Percentiles rank a stretch among this genome's conserved stretches.
These are phyloP conservation scores for Exephanes ischioxanthus DNA, from an alignment of 2,888 invertebrate species.

Conservation along the genomic window DNA sequence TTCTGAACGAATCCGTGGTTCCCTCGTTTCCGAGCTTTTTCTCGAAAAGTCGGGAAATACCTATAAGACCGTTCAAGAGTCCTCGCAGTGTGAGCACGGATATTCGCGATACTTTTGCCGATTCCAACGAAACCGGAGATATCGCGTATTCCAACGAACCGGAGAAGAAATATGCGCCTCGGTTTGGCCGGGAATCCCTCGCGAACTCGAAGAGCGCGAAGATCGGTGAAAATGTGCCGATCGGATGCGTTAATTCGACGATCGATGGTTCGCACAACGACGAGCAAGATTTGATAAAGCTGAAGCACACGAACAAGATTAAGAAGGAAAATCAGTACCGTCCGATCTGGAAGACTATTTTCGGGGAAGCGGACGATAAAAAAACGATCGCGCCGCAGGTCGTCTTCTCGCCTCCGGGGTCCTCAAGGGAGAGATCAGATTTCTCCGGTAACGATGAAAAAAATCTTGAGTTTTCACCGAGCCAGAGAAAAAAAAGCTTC, in stretches of 20 bases:
- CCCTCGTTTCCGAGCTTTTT: conserved; percentile 48
- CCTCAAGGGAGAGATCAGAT: conserved; percentile 3
- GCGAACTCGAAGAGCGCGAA: not conserved
- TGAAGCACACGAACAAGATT: conserved; percentile 20
- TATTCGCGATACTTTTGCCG: conserved; percentile 20
- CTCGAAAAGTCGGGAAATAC: conserved; percentile 34
- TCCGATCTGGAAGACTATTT: not conserved
- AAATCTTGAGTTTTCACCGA: not conserved
- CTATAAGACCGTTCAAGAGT: conserved; percentile 50
- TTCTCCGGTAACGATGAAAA: not conserved
- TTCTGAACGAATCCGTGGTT: conserved; percentile 48
- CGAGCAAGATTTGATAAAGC: conserved; percentile 56
- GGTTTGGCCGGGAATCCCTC: not conserved
- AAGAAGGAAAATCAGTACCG: not conserved
- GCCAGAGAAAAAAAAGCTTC: not conserved
- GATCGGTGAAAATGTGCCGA: not conserved
- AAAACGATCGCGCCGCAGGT: conserved; percentile 2
- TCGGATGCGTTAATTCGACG: conserved; percentile 18
- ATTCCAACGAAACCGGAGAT: conserved; percentile 15
- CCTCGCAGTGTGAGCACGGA: conserved; percentile 38
- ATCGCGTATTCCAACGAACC: not conserved
- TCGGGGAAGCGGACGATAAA: not conserved
- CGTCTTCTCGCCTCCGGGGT: not conserved
- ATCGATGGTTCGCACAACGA: conserved; percentile 17
- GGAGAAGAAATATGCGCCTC: not conserved